Base-by-base conservation (phyloP, 2,888 invertebrate genomes). In the Iphiclides podalirius region DNA sequence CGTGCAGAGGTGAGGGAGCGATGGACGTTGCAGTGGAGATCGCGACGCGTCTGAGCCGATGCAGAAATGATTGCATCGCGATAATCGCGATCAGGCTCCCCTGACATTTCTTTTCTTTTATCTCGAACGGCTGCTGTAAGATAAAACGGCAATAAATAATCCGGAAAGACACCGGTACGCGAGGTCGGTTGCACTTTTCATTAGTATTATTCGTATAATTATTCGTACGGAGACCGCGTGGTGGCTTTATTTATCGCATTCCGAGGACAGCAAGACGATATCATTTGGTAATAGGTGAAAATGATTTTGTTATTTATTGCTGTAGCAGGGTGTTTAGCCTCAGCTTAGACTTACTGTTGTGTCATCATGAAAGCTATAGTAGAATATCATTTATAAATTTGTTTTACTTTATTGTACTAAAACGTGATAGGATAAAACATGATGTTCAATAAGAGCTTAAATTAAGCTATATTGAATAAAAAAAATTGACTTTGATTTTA, bases 91-190 rank as follows among this genome's bases (percentile, higher is more conserved):
- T 82, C 82, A 77, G 75, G 75, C 77, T 69, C 63, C 64, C 54
- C 75, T 77, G 85, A 82, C 79, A 79, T 81, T 85, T 85, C 80
- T 85, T 84, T 84, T 85, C 82, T 85, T 85, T 85, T 82, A 85
- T 84, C 82, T 71, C 75, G 67, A 72, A 76, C 76, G 75, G 78
- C 78, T 78, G 75, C 72, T 59, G 70, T 72, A 70, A 83, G 82
- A 86, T 85, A 85, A 86, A 85, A 72, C 67, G 65, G 81, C 70
- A 85, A 84, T 87, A 86, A 87, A 86, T 86, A 84, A 84, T 82
- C 71, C 49, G 70, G 63, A 66, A 72, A 72, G 83, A 80, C 82
- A 70, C 69, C 61, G 70, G 61, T 76, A 76, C 78, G 79, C 79
- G 79, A 75, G 71, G 74, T 59, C 75, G 65, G 78, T 71, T 78